These are phyloP conservation scores for Crypturellus undulatus DNA, from an alignment of 2,113 vertebrate genomes.

Conservation along the genomic window DNA sequence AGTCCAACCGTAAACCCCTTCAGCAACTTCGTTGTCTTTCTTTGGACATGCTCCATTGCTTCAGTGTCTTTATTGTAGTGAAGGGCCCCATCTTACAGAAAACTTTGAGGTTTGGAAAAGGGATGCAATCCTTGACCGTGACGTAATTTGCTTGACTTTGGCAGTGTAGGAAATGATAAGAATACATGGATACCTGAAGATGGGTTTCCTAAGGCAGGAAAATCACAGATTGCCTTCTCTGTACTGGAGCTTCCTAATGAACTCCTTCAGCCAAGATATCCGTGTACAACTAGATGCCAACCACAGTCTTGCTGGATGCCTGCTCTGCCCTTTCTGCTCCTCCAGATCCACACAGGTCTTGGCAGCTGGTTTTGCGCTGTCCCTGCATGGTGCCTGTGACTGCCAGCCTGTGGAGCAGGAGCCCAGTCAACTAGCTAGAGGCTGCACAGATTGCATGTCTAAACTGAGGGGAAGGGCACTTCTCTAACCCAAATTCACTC, in stretches of 20 bases:
- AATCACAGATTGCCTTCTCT: background rate
- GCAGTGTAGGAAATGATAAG: background rate
- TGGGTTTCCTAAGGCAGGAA: background rate
- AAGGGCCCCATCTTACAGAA: background rate
- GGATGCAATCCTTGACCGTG: background rate
- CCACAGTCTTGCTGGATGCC: rapidly evolving
- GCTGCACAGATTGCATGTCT: background rate
- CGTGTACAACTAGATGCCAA: background rate
- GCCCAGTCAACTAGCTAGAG: background rate
- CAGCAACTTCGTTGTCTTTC: too few relatives aligned
- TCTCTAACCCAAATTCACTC: background rate
- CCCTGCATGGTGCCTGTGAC: background rate
- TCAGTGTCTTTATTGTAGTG: too few relatives aligned
- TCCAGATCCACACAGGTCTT: background rate
- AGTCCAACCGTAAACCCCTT: too few relatives aligned
- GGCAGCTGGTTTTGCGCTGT: background rate
- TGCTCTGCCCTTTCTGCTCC: background rate
- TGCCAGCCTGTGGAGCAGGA: background rate
- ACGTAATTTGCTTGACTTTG: background rate
- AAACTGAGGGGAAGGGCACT: background rate
- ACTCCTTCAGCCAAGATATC: background rate
- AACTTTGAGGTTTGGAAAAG: background rate
- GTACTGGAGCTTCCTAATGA: background rate
- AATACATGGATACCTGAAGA: too few relatives aligned
- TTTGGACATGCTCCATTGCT: too few relatives aligned